Percentiles rank a stretch among this genome's conserved stretches.
Evolutionary conservation across 2,797 vertebrate genomes (phyloP).

Genomic region (Takifugu rubripes): DNA sequence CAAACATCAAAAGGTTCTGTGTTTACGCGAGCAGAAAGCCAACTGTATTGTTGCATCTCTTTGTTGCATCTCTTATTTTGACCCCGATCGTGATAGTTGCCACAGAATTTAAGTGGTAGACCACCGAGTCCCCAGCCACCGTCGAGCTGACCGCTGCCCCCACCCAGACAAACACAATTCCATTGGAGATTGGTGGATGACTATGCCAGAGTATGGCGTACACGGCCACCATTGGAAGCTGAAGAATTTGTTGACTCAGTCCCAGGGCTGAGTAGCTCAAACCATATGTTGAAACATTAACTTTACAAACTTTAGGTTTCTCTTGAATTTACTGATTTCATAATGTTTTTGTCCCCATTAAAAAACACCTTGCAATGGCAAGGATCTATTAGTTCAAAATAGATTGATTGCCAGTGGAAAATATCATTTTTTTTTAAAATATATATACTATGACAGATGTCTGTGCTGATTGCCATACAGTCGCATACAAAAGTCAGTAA

Average conservation of each 20-base stretch:
- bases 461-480: not conserved
- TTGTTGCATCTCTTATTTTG: slow-evolving; percentile 41
- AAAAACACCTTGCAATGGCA: no score
- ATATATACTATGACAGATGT: not conserved
- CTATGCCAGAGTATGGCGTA: slow-evolving; percentile 27
- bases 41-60: slow-evolving; percentile 48
- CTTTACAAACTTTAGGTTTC: not conserved
- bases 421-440: not conserved
- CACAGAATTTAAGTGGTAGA: slow-evolving; percentile 32
- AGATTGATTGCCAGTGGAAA: not conserved
- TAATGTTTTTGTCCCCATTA: no score
- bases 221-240: slow-evolving; percentile 32
- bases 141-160: slow-evolving; percentile 41
- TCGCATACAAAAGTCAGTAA: not conserved
- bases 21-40: slow-evolving; percentile 34
- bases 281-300: not conserved
- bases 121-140: slow-evolving; percentile 38
- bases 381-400: no score
- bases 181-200: slow-evolving; percentile 38
- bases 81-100: slow-evolving; percentile 41
- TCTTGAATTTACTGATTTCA: not conserved
- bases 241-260: slow-evolving; percentile 26
- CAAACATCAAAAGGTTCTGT: slow-evolving; percentile 34
- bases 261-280: slow-evolving; percentile 14
- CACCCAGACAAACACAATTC: slow-evolving; percentile 43